phyloP scores from a whole-genome alignment of 2,113 vertebrate genomes.

The Pavo muticus region DNA sequence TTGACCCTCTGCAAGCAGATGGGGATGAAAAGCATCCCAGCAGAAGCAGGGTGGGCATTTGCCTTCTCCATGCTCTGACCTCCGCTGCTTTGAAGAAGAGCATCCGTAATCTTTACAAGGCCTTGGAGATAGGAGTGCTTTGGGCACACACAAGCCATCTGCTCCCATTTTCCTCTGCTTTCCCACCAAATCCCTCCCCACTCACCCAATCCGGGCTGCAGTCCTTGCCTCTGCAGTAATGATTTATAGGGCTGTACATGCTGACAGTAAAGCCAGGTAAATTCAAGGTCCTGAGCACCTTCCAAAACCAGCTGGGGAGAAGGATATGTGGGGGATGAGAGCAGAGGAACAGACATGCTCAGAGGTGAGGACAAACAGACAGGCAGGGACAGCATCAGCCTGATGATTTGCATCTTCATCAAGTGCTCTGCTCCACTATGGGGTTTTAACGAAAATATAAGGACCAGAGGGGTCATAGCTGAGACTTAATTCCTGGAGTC shows the following conservation, averaged over 20 bases:
- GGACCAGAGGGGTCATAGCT: background rate
- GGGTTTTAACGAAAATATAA: background rate
- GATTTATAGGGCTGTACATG: background rate
- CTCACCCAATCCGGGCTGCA: background rate
- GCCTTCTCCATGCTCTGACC: background rate
- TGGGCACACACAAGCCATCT: background rate
- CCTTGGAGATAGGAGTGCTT: constrained; percentile 43
- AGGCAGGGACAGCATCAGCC: rapidly evolving
- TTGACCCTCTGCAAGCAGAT: constrained; percentile 44
- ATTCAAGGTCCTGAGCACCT: background rate
- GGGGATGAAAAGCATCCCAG: background rate
- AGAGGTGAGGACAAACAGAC: background rate
- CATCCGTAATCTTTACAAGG: constrained; percentile 40
- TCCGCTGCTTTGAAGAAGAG: constrained; percentile 20
- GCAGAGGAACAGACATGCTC: rapidly evolving
- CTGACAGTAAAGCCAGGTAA: background rate
- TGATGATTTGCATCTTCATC: background rate
- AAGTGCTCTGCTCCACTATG: background rate
- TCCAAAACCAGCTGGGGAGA: background rate
- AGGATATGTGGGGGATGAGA: background rate
- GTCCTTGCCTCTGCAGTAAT: background rate
- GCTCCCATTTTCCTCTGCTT: background rate
- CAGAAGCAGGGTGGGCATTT: background rate
- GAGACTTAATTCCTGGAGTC: background rate
- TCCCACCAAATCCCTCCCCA: background rate